Evolutionary conservation across 2,888 invertebrate genomes (phyloP).

Genomic region (Pseudococcus viburni): DNA sequence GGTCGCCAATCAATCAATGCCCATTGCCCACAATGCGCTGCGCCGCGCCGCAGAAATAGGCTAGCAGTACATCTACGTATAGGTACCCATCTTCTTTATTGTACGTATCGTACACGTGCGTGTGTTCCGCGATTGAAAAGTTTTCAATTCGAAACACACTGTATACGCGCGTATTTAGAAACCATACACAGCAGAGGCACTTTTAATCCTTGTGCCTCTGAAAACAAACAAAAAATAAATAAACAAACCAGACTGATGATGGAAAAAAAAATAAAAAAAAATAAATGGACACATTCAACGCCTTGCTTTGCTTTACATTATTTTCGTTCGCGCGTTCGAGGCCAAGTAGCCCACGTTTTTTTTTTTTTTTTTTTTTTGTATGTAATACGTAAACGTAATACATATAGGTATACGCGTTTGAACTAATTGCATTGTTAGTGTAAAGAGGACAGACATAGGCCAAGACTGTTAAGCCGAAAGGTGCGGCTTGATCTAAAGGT

Average conservation of each 20-base stretch:
- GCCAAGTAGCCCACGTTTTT: no score
- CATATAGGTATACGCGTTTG: no score
- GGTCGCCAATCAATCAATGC: slow-evolving; percentile 37
- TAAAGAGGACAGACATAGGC: no score
- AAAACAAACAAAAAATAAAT: slow-evolving; percentile 58
- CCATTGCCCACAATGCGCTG: no score
- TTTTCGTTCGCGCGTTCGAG: no score
- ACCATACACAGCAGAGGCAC: slow-evolving; percentile 48
- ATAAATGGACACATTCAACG: not conserved
- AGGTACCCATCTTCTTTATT: not conserved
- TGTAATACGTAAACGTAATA: no score
- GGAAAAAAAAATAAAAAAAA: not conserved
- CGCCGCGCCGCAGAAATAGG: no score
- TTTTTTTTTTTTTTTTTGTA: no score
- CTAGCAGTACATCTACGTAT: not conserved
- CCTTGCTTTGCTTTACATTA: no score
- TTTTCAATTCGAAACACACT: slow-evolving; percentile 59
- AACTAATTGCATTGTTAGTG: no score
- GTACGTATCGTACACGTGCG: not conserved
- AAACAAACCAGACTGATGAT: slow-evolving; percentile 53
- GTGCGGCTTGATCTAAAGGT: no score
- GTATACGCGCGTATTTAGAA: not conserved
- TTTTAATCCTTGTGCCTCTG: slow-evolving; percentile 64
- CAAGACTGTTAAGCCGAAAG: no score
- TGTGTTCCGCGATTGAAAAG: slow-evolving; percentile 17